A percentile compares a stretch with the other conserved stretches of the same genome.
Conservation (phyloP, 2,113 vertebrate species). For the Papio anubis region DNA sequence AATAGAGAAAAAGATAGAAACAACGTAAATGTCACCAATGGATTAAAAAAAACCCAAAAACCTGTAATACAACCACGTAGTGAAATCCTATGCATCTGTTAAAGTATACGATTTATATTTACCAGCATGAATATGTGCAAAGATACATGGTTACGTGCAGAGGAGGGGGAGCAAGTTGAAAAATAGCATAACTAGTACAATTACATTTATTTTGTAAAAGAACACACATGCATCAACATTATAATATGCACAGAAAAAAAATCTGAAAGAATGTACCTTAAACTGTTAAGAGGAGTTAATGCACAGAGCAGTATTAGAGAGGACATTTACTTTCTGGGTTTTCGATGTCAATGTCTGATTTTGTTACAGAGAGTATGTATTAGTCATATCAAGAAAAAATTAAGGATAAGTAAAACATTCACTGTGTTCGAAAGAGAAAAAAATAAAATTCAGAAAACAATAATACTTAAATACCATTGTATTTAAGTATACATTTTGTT, state of each 20-base stretch:
- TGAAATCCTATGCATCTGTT: neutral
- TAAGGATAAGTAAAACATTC: slow-evolving; percentile 19
- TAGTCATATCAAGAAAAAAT: slow-evolving; percentile 13
- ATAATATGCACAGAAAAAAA: neutral
- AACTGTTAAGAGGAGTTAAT: slow-evolving; percentile 1
- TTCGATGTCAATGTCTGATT: neutral
- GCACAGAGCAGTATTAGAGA: neutral
- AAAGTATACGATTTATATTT: slow-evolving; percentile 19
- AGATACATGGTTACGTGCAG: neutral
- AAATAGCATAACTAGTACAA: neutral
- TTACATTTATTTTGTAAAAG: slow-evolving; percentile 16
- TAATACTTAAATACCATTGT: slow-evolving; percentile 9
- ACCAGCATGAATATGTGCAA: neutral
- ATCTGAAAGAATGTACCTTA: neutral
- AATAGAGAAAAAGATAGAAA: slow-evolving; percentile 47
- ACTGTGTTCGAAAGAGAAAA: neutral
- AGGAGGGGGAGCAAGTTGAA: neutral
- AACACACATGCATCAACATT: neutral
- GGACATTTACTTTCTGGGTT: neutral
- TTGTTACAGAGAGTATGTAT: neutral
- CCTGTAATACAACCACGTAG: neutral
- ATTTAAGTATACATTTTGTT: neutral
- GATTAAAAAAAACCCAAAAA: neutral
- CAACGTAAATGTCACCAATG: neutral
- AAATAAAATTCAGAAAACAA: slow-evolving; percentile 35